These are phyloP conservation scores for Disparrhopalites patrizii DNA, from an alignment of 2,888 invertebrate genomes.

Conservation along the genomic window DNA sequence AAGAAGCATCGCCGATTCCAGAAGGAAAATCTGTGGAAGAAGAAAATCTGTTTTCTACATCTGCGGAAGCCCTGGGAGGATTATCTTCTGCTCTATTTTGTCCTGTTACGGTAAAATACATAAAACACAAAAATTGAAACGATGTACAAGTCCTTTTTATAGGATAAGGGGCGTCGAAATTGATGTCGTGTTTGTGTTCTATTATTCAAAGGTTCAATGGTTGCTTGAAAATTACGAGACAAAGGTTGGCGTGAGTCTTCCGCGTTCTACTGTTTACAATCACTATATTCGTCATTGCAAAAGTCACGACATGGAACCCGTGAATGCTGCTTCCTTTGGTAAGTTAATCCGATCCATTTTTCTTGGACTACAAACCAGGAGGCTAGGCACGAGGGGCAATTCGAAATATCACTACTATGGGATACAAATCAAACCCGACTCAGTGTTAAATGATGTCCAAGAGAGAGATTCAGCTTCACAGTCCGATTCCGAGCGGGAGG, in stretches of 20 bases:
- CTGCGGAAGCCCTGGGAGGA: too few species aligned
- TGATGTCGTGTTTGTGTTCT: too few species aligned
- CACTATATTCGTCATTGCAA: constrained; percentile 95
- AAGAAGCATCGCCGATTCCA: too few species aligned
- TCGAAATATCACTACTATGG: constrained; percentile 99
- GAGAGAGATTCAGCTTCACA: constrained; percentile 36
- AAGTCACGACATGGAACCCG: constrained; percentile 90
- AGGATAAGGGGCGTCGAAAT: too few species aligned
- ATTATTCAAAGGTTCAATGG: constrained; percentile 57
- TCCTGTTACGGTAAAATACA: too few species aligned
- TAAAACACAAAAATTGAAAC: too few species aligned
- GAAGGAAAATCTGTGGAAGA: too few species aligned
- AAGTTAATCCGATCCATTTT: constrained; percentile 98
- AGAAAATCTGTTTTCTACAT: too few species aligned
- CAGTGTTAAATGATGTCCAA: constrained; percentile 61
- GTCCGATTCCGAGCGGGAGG: constrained; percentile 3
- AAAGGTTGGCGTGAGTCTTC: constrained; percentile 60
- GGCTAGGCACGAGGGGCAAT: constrained; percentile 94
- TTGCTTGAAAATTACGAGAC: constrained; percentile 61
- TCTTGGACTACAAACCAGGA: constrained; percentile 85
- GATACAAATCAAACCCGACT: constrained; percentile 90
- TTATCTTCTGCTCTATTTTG: too few species aligned
- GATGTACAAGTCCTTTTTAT: too few species aligned
- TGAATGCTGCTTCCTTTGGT: constrained; percentile 99
- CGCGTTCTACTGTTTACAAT: constrained; percentile 68